phyloP scores from a whole-genome alignment of 1,140 invertebrate species.

The Heliconius nattereri region DNA sequence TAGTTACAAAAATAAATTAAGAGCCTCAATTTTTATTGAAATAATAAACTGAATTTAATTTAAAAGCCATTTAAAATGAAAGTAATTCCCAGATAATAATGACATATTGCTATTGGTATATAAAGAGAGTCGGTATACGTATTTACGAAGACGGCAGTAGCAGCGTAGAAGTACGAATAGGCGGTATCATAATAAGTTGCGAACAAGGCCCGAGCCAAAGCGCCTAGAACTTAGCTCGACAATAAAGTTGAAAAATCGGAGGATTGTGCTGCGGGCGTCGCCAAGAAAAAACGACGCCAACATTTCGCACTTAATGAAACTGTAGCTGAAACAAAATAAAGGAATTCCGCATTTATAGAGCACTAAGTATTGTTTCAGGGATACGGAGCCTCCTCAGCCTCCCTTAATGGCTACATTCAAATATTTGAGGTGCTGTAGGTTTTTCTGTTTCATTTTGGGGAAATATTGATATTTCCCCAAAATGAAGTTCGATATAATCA shows the following conservation, averaged over 20 bases:
- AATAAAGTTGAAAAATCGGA: slow-evolving; percentile 77
- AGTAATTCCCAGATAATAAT: neutral
- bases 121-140: slow-evolving; percentile 13
- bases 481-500: neutral
- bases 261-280: slow-evolving; percentile 69
- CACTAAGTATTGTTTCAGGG: slow-evolving; percentile 65
- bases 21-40: neutral
- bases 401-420: slow-evolving; percentile 59
- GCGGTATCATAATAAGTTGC: slow-evolving; percentile 64
- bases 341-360: slow-evolving; percentile 65
- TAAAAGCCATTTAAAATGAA: neutral
- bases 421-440: slow-evolving; percentile 46
- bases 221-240: slow-evolving; percentile 64
- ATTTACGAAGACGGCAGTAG: slow-evolving; percentile 7
- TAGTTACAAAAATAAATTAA: neutral
- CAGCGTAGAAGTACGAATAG: slow-evolving; percentile 42
- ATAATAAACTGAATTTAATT: neutral
- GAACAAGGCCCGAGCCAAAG: slow-evolving; percentile 61
- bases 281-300: slow-evolving; percentile 71
- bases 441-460: neutral
- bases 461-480: neutral
- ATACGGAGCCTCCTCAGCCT: slow-evolving; percentile 46
- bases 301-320: slow-evolving; percentile 79
- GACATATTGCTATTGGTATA: slow-evolving; percentile 15
- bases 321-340: slow-evolving; percentile 75